phyloP scores from a whole-genome alignment of 2,888 invertebrate species.

The Rhopalosiphum nymphaeae region DNA sequence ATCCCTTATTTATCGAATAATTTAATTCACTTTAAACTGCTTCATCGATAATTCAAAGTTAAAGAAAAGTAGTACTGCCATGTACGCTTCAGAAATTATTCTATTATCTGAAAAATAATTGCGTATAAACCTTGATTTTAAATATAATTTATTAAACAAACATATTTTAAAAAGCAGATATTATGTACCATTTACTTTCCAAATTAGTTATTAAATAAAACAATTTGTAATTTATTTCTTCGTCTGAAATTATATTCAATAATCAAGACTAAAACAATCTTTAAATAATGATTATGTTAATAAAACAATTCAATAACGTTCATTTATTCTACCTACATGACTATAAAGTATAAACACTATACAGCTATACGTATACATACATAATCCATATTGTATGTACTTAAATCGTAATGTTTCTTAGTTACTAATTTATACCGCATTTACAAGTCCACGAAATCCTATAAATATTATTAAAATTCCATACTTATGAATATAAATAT shows the following conservation, averaged over 20 bases:
- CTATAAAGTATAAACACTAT: not conserved
- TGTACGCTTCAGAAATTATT: not conserved
- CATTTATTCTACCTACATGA: not conserved
- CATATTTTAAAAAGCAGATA: not conserved
- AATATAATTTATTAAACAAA: too few species aligned
- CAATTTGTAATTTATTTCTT: not conserved
- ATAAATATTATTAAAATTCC: not conserved
- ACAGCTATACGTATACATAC: not conserved
- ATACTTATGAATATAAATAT: not conserved
- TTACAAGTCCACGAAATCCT: not conserved
- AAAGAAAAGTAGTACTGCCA: not conserved
- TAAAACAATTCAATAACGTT: not conserved
- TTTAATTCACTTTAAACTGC: not conserved
- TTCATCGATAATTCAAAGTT: not conserved
- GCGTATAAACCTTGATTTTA: not conserved
- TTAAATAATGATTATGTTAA: not conserved
- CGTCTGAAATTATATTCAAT: not conserved
- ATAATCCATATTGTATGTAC: not conserved
- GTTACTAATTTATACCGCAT: not conserved
- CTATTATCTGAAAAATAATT: not conserved
- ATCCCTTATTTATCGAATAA: not conserved
- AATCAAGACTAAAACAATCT: not conserved
- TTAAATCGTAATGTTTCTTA: not conserved
- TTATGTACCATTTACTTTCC: not conserved
- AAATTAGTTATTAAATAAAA: not conserved